A percentile compares a stretch with the other conserved stretches of the same genome.
Evolutionary conservation across 2,888 invertebrate species (phyloP).

Genomic region (Nymphalis c-album): DNA sequence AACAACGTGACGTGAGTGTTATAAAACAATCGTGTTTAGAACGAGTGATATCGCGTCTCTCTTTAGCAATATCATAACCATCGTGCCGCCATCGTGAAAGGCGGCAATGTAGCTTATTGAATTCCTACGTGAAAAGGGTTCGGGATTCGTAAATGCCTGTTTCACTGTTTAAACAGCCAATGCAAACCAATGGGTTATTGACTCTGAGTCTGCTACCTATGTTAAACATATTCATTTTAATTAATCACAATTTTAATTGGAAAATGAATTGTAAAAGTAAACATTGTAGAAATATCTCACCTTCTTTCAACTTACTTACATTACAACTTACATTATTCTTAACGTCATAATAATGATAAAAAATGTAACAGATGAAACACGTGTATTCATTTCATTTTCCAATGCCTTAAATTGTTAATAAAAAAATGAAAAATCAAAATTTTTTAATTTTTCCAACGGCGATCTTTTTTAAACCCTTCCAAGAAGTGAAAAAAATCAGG

Average conservation of each 20-base stretch:
- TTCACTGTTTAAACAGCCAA: constrained; percentile 10
- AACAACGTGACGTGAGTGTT: background rate
- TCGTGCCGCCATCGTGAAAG: constrained; percentile 25
- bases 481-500: no score
- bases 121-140: constrained; percentile 27
- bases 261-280: no score
- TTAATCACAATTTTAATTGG: background rate
- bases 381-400: no score
- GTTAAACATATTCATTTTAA: background rate
- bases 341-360: no score
- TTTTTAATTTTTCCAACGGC: no score
- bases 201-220: background rate
- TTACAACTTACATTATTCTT: no score
- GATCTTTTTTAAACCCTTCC: no score
- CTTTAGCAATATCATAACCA: constrained; percentile 47
- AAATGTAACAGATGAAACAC: no score
- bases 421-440: no score
- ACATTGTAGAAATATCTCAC: no score
- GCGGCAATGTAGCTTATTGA: constrained; percentile 31
- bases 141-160: constrained; percentile 9
- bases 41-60: constrained; percentile 48
- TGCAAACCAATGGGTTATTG: constrained; percentile 3
- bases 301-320: no score
- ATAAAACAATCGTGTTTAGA: constrained; percentile 12
- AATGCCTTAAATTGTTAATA: no score